phyloP scores from a whole-genome alignment of 2,113 vertebrate genomes.

The Pantherophis guttatus region DNA sequence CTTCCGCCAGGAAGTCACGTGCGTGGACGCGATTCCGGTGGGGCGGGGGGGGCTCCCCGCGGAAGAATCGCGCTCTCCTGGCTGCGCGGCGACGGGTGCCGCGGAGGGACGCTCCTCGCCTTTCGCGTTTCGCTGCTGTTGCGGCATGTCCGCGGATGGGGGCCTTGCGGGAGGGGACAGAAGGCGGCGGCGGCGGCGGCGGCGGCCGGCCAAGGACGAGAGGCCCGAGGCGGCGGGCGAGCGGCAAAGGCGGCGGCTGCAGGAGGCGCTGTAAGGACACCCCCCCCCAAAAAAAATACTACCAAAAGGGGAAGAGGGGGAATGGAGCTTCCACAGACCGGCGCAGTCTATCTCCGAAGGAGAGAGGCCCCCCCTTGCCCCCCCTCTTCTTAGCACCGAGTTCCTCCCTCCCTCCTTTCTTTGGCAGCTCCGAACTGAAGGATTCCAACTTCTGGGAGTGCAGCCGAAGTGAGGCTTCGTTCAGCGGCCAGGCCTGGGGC shows the following conservation, averaged over 20 bases:
- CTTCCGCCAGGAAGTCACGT: neutral
- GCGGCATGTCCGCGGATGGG: neutral
- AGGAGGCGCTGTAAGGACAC: neutral
- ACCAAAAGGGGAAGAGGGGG: neutral
- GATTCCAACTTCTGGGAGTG: slow-evolving; percentile 74
- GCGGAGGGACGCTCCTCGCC: neutral
- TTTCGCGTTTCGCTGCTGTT: neutral
- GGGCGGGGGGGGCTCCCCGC: neutral
- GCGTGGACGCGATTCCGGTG: neutral
- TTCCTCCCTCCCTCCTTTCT: neutral
- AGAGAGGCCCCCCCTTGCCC: too few relatives aligned
- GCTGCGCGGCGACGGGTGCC: neutral
- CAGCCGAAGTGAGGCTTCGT: slow-evolving; percentile 73
- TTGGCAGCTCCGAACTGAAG: slow-evolving; percentile 74
- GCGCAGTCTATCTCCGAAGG: neutral
- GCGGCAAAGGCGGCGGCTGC: neutral
- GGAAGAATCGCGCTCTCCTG: neutral
- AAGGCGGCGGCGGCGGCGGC: neutral
- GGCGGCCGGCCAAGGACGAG: neutral
- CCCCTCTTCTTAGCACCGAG: too few relatives aligned
- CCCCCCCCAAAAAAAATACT: neutral
- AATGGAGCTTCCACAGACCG: neutral
- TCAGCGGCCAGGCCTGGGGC: neutral
- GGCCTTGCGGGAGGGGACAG: fast-evolving
- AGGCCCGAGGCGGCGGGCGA: neutral